These are phyloP conservation scores for Pterobdella sp. DNA, from an alignment of 2,888 invertebrate genomes.

Conservation along the genomic window DNA sequence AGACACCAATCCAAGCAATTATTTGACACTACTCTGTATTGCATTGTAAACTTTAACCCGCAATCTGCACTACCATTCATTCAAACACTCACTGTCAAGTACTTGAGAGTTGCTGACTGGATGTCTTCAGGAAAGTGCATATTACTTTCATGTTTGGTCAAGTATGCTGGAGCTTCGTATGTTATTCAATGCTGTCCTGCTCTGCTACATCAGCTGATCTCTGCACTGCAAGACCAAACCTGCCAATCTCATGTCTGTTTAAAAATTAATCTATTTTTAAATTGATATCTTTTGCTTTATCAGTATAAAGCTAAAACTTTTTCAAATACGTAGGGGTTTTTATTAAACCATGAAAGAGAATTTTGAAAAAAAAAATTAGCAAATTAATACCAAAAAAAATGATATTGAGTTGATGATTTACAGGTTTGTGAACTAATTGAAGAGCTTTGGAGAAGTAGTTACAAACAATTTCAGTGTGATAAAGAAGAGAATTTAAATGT, in stretches of 20 bases:
- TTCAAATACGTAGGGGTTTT: not conserved
- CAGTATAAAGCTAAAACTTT: no score
- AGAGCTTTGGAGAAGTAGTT: not conserved
- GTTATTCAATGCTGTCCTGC: constrained; percentile 48
- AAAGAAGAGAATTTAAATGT: not conserved
- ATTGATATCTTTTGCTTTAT: not conserved
- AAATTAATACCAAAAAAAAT: not conserved
- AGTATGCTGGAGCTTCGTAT: constrained; percentile 48
- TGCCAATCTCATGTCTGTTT: constrained; percentile 52
- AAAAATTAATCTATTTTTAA: not conserved
- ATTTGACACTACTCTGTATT: not conserved
- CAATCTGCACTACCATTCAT: no score
- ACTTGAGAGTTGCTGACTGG: constrained; percentile 44
- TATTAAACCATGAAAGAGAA: not conserved
- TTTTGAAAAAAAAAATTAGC: not conserved
- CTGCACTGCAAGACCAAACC: constrained; percentile 48
- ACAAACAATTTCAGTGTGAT: not conserved
- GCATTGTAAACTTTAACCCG: no score
- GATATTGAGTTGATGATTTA: not conserved
- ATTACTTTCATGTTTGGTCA: constrained; percentile 49
- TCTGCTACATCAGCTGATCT: constrained; percentile 49
- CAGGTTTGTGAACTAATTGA: not conserved
- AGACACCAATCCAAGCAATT: constrained; percentile 8
- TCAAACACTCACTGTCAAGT: constrained; percentile 17
- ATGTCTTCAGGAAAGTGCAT: constrained; percentile 48